Percentiles rank a stretch among this genome's conserved stretches.
Evolutionary conservation across 2,888 invertebrate genomes (phyloP).

Genomic region (Hoplodrina blanda): DNA sequence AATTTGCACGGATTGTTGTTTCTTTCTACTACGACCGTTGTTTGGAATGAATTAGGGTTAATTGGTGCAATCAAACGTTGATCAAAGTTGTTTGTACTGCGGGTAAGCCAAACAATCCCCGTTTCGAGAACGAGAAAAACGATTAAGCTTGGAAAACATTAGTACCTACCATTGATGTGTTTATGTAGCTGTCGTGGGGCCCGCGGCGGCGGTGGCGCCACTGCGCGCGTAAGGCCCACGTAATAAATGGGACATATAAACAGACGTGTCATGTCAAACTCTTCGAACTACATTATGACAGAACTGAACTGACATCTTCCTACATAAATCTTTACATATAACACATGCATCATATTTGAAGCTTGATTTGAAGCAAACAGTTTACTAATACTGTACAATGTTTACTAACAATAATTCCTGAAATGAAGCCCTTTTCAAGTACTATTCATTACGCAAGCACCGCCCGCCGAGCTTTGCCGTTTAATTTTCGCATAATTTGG

Average conservation of each 20-base stretch:
- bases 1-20: slow-evolving; percentile 61
- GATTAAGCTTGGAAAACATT: slow-evolving; percentile 37
- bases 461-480: neutral
- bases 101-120: slow-evolving; percentile 41
- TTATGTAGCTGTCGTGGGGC: slow-evolving; percentile 41
- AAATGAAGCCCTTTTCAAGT: neutral
- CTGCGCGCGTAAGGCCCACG: slow-evolving; percentile 50
- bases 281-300: slow-evolving; percentile 11
- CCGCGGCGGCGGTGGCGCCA: slow-evolving; percentile 29
- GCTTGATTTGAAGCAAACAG: neutral
- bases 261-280: slow-evolving; percentile 36
- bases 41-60: slow-evolving; percentile 63
- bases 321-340: neutral
- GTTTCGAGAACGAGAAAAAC: slow-evolving; percentile 47
- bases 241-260: slow-evolving; percentile 68
- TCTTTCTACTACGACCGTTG: slow-evolving; percentile 50
- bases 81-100: slow-evolving; percentile 55
- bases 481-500: slow-evolving; percentile 38
- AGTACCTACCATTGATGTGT: slow-evolving; percentile 31
- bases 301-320: slow-evolving; percentile 2
- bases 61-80: slow-evolving; percentile 63
- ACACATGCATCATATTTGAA: neutral
- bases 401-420: slow-evolving; percentile 27
- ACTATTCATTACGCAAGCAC: slow-evolving; percentile 21
- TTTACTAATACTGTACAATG: slow-evolving; percentile 14